Evolutionary conservation across 2,888 invertebrate genomes (phyloP).

Genomic region (Polydesmus complanatus): DNA sequence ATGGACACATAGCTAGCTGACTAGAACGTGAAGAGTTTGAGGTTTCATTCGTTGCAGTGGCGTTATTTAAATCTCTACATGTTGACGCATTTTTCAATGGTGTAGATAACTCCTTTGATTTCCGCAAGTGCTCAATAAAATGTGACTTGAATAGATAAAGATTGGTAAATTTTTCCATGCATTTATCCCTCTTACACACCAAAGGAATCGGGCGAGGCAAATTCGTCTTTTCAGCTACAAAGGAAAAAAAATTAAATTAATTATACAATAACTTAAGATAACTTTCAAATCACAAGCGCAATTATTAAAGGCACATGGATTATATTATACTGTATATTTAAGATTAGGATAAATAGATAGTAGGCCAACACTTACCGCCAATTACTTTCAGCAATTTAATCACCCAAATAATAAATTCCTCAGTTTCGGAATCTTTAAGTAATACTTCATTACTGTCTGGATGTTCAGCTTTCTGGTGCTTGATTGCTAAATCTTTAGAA

Average conservation of each 20-base stretch:
- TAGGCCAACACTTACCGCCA: background rate
- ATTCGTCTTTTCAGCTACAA: no score
- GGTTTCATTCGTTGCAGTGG: no score
- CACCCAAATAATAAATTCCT: conserved; percentile 8
- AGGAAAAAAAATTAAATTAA: background rate
- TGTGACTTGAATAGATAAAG: conserved; percentile 1
- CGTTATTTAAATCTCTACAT: background rate
- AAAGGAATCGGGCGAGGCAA: conserved; percentile 1
- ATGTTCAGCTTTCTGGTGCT: background rate
- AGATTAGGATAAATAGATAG: background rate
- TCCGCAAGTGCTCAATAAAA: background rate
- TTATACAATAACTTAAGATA: background rate
- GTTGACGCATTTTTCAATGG: background rate
- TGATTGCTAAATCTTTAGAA: background rate
- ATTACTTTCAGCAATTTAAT: background rate
- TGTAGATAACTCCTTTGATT: background rate
- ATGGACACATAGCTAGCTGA: background rate
- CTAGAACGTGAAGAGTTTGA: background rate
- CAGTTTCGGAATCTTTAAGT: background rate
- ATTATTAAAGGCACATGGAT: background rate
- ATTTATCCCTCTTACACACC: background rate
- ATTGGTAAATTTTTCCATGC: background rate
- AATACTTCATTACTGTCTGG: background rate
- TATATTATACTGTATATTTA: background rate
- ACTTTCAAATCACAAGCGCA: background rate